Conservation (phyloP, 1,140 invertebrate species). For the Halesus radiatus region DNA sequence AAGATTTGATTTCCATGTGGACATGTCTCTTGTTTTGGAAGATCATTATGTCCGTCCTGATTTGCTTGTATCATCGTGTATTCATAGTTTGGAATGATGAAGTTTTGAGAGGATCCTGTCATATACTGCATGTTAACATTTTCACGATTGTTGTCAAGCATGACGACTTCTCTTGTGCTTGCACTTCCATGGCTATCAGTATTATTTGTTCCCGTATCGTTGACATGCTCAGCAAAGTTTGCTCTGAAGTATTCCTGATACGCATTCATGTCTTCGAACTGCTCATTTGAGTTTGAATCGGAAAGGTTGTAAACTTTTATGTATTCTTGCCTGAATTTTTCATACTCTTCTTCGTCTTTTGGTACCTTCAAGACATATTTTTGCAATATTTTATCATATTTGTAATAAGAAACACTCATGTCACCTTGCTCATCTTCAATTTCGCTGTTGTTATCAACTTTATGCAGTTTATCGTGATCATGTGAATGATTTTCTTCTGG, state of each 20-base stretch:
- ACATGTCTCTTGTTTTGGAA: background rate
- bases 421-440: background rate
- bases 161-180: background rate
- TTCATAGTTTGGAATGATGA: background rate
- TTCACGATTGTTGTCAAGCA: background rate
- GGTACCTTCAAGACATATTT: conserved; percentile 34
- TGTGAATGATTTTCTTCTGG: background rate
- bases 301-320: conserved; percentile 28
- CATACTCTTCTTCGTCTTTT: conserved; percentile 28
- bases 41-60: background rate
- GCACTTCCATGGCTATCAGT: background rate
- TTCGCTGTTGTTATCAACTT: background rate
- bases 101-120: background rate
- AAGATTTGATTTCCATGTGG: no score
- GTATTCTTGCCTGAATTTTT: conserved; percentile 42
- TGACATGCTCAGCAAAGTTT: background rate
- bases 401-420: conserved; percentile 36
- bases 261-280: background rate
- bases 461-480: no score
- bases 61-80: background rate
- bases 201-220: background rate
- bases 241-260: conserved; percentile 7
- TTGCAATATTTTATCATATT: conserved; percentile 36
- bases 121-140: background rate
- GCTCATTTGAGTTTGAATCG: background rate